phyloP scores from a whole-genome alignment of 2,113 vertebrate genomes.

The Parus major region DNA sequence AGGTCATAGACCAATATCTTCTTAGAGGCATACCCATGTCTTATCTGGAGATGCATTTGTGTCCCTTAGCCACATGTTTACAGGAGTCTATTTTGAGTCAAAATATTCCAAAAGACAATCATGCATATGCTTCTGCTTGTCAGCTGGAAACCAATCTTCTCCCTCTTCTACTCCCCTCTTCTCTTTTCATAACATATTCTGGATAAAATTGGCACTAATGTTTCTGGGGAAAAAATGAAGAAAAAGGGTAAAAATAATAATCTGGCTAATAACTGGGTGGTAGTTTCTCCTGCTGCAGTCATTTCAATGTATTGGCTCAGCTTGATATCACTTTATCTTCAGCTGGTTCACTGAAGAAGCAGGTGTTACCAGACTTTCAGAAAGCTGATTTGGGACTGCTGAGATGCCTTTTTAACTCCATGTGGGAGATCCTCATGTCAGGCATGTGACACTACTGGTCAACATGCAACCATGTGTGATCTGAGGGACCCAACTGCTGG shows the following conservation, averaged over 20 bases:
- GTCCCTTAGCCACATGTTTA: background rate
- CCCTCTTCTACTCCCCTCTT: background rate
- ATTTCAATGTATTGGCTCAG: background rate
- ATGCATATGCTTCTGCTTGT: background rate
- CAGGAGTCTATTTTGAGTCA: background rate
- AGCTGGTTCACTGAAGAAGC: background rate
- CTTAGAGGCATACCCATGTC: background rate
- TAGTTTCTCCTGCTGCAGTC: background rate
- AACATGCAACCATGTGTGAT: fast-evolving
- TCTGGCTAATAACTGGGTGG: background rate
- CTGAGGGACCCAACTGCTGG: background rate
- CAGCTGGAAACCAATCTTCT: background rate
- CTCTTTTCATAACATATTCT: background rate
- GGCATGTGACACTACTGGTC: background rate
- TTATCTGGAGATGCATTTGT: background rate
- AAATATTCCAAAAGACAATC: background rate
- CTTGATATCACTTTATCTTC: background rate
- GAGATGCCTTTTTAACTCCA: background rate
- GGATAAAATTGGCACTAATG: background rate
- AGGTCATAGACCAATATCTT: background rate
- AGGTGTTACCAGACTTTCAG: background rate
- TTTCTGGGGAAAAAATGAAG: background rate
- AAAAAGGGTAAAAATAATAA: background rate
- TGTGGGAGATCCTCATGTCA: background rate
- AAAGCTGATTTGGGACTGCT: background rate